Evolutionary conservation across 2,113 vertebrate genomes (phyloP).

Genomic region (Ramphastos sulfuratus): DNA sequence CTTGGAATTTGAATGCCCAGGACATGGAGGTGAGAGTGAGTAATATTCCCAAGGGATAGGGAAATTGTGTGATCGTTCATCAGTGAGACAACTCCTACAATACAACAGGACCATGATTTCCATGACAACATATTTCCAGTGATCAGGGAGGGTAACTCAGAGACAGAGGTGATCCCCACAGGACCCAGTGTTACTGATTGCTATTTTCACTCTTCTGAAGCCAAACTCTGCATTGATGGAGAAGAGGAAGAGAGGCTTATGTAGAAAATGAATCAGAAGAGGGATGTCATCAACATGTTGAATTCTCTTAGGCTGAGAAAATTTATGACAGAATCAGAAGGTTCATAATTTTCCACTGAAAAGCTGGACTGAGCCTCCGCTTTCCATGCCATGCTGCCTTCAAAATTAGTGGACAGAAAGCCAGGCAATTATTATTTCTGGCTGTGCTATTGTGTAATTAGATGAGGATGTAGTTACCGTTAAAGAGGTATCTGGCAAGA

Average conservation of each 20-base stretch:
- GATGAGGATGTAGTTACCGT: neutral
- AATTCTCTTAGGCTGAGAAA: neutral
- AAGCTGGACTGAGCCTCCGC: neutral
- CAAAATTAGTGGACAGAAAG: neutral
- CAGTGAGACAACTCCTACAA: neutral
- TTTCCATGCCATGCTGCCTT: neutral
- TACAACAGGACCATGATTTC: neutral
- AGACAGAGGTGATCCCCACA: neutral
- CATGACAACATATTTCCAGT: neutral
- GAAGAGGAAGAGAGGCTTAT: neutral
- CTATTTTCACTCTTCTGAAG: neutral
- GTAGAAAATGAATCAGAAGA: neutral
- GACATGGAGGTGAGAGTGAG: neutral
- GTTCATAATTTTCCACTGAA: neutral
- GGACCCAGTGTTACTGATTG: neutral
- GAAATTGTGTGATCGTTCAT: neutral
- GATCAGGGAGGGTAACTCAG: neutral
- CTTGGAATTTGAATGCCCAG: neutral
- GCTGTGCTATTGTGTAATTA: neutral
- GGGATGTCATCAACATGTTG: neutral
- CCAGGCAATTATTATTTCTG: neutral
- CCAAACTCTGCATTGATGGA: neutral
- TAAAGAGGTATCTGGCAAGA: neutral
- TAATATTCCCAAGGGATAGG: neutral
- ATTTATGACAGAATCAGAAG: neutral